phyloP scores from a whole-genome alignment of 2,888 invertebrate species.

The Microctonus brassicae region DNA sequence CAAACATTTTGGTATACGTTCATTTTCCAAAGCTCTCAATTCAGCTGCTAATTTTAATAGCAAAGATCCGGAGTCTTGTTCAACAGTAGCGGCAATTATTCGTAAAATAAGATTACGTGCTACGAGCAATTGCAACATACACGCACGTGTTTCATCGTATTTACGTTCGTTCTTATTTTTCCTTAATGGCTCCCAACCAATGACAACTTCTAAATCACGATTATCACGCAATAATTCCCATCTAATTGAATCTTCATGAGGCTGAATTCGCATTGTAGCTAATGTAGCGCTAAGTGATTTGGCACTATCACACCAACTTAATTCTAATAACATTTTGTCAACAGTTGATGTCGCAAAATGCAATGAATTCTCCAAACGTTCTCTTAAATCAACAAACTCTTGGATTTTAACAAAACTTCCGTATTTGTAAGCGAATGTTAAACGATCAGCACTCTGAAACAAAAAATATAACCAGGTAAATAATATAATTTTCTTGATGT shows the following conservation, averaged over 20 bases:
- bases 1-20: constrained; percentile 55
- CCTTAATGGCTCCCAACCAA: constrained; percentile 63
- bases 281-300: constrained; percentile 55
- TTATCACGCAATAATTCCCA: constrained; percentile 64
- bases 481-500: not conserved
- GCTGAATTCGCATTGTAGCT: constrained; percentile 61
- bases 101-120: constrained; percentile 61
- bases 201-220: constrained; percentile 65
- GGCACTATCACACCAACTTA: constrained; percentile 67
- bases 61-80: constrained; percentile 53
- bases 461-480: constrained; percentile 42
- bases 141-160: constrained; percentile 61
- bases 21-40: constrained; percentile 54
- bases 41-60: constrained; percentile 55
- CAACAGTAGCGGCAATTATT: constrained; percentile 60
- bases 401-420: constrained; percentile 94
- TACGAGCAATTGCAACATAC: constrained; percentile 60
- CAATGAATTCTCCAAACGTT: constrained; percentile 84
- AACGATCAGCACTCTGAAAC: constrained; percentile 86
- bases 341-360: constrained; percentile 79
- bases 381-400: constrained; percentile 89
- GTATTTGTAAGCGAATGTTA: constrained; percentile 93
- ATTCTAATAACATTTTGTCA: constrained; percentile 80
- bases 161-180: constrained; percentile 56
- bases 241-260: constrained; percentile 59